Conservation (phyloP, 1,140 invertebrate genomes). For the Trichogramma pretiosum region DNA sequence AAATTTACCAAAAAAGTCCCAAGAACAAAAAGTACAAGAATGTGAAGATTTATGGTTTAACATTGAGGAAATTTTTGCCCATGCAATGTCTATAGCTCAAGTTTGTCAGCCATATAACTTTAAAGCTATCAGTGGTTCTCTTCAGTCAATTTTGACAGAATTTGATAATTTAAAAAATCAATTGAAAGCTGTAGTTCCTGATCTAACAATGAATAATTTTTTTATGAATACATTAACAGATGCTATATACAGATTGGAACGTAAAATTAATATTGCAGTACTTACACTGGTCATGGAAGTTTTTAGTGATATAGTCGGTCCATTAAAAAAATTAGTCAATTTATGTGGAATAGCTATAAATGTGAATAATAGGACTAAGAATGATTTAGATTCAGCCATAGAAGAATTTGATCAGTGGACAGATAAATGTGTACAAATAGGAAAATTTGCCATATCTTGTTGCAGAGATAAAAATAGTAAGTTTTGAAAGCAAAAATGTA, state of each 20-base stretch:
- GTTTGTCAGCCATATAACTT: constrained; percentile 40
- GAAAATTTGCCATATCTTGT: constrained; percentile 58
- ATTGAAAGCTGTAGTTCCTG: constrained; percentile 27
- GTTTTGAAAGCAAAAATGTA: constrained; percentile 18
- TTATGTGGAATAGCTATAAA: constrained; percentile 35
- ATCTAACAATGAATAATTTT: constrained; percentile 34
- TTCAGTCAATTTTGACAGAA: constrained; percentile 38
- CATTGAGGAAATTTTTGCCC: constrained; percentile 39
- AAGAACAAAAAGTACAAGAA: constrained; percentile 25
- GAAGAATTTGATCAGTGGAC: constrained; percentile 57
- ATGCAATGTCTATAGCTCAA: constrained; percentile 43
- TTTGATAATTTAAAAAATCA: constrained; percentile 39
- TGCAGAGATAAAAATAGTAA: constrained; percentile 52
- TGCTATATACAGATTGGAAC: constrained; percentile 38
- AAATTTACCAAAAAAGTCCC: constrained; percentile 26
- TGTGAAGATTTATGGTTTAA: constrained; percentile 33
- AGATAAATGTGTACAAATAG: constrained; percentile 57
- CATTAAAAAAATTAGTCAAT: constrained; percentile 38
- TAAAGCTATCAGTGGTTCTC: constrained; percentile 37
- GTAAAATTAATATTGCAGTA: constrained; percentile 40
- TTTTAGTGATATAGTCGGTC: constrained; percentile 36
- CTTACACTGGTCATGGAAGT: constrained; percentile 41
- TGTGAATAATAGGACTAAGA: constrained; percentile 27
- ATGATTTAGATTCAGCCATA: constrained; percentile 37
- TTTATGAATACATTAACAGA: constrained; percentile 39